phyloP scores from a whole-genome alignment of 64 coral and sea anemone genomes.

The Dendrophyllia cribrosa region DNA sequence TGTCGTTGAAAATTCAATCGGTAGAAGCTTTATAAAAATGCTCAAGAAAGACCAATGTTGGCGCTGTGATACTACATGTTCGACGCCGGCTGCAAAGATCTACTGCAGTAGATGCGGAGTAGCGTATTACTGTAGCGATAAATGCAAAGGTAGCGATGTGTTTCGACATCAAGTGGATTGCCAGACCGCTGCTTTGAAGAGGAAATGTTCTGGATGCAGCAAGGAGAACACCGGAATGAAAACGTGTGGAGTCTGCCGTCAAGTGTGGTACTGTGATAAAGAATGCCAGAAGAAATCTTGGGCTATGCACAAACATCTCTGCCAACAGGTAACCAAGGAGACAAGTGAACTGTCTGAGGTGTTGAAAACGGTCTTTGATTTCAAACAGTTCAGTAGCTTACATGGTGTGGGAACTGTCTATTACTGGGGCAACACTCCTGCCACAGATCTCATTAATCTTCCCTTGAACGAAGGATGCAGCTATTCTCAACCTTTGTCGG shows the following conservation, averaged over 20 bases:
- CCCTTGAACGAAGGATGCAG: slow-evolving; percentile 54
- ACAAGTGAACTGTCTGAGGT: background rate
- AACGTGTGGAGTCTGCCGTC: slow-evolving; percentile 36
- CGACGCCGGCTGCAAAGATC: background rate
- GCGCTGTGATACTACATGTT: slow-evolving; percentile 40
- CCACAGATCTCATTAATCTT: slow-evolving; percentile 42
- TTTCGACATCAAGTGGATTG: slow-evolving; percentile 77
- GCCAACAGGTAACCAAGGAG: background rate
- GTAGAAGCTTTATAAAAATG: no score
- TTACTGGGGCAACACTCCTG: slow-evolving; percentile 72
- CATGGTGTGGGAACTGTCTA: background rate
- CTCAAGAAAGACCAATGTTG: background rate
- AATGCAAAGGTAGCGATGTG: slow-evolving; percentile 47
- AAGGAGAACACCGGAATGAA: slow-evolving; percentile 20
- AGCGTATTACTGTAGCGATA: slow-evolving; percentile 68
- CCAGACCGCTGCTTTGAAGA: slow-evolving; percentile 17
- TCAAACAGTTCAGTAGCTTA: background rate
- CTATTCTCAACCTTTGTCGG: slow-evolving; percentile 20
- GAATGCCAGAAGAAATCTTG: slow-evolving; percentile 35
- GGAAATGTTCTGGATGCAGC: slow-evolving; percentile 27
- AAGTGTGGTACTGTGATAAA: slow-evolving; percentile 52
- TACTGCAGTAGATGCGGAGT: slow-evolving; percentile 44
- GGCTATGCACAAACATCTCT: slow-evolving; percentile 26
- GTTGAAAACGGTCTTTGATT: background rate
- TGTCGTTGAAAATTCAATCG: no score